phyloP scores from a whole-genome alignment of 1,140 invertebrate genomes.

The Drosophila yakuba region DNA sequence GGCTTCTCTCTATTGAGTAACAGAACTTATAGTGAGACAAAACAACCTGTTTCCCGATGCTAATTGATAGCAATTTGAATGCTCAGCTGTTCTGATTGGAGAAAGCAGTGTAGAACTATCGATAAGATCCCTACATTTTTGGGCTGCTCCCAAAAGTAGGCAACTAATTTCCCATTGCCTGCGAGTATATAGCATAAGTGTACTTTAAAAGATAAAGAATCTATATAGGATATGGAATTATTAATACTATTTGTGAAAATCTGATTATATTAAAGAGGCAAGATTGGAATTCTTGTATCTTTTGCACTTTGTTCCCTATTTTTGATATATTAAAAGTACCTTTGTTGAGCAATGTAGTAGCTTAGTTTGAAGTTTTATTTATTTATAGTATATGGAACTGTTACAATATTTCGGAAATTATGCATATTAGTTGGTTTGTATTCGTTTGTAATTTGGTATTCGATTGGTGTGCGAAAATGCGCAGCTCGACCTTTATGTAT shows the following conservation, averaged over 20 bases:
- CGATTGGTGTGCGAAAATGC: constrained; percentile 33
- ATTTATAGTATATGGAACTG: constrained; percentile 74
- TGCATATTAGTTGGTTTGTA: constrained; percentile 49
- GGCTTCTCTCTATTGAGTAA: neutral
- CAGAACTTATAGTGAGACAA: neutral
- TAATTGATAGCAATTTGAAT: neutral
- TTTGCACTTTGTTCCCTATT: too few species aligned
- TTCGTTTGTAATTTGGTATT: constrained; percentile 39
- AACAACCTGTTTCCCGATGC: neutral
- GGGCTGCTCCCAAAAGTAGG: constrained; percentile 14
- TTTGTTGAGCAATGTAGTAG: neutral
- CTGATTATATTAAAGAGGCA: neutral
- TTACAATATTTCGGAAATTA: constrained; percentile 73
- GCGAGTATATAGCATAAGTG: neutral
- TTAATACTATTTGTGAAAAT: too few species aligned
- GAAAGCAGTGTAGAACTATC: constrained; percentile 9
- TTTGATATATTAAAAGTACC: neutral
- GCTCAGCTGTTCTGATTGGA: constrained; percentile 18
- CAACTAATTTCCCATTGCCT: neutral
- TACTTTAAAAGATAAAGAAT: too few species aligned
- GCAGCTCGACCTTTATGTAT: constrained; percentile 26
- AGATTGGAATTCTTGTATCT: too few species aligned
- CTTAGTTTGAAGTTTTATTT: constrained; percentile 70
- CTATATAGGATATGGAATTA: too few species aligned
- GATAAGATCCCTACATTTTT: neutral